Base-by-base conservation (phyloP, 2,113 vertebrate genomes). In the Podarcis muralis region DNA sequence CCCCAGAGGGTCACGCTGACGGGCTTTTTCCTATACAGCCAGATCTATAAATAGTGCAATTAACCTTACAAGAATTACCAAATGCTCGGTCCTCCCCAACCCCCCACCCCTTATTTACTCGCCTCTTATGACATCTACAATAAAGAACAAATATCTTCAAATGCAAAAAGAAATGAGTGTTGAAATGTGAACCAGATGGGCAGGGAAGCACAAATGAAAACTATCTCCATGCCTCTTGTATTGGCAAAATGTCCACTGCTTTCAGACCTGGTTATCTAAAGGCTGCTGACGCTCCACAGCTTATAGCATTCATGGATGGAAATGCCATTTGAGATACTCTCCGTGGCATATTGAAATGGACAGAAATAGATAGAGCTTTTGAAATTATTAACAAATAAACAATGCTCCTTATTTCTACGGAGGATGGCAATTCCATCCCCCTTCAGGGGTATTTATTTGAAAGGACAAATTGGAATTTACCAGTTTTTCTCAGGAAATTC, bases 1-100 rank as follows among this genome's bases (percentile, higher is more conserved):
- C 96, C 97, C 96, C 94, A 71, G 87, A 11, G 87, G 97, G 96
- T 97, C 96, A 97, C 0, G 5, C 87, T 16, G 92, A 95, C n/a
- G 94, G 93, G 92, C 48, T 95, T 96, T 62, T 93, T 94, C 91
- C 93, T 93, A 94, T 95, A 91, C 95, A 91, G 95, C 94, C 93
- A 88, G 90, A 94, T 96, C 96, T 96, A 97, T 97, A 97, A 97
- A 97, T 97, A 97, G 96, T 95, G 91, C 95, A 96, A 97, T 98
- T 97, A 97, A 97, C 96, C 96, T 97, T 97, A 96, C 92, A 94
- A 91, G 96, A 96, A 95, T 95, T 95, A 95, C 95, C 95, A 92
- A 97, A 96, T 84, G 93, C 90, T 96, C 93, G 90, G 20, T 5
- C 93, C 92, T 89, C 95, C 92, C 48, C 48, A 53, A 53, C 48